Conservation (phyloP, 2,888 invertebrate species). For the Enchytraeus crypticus region DNA sequence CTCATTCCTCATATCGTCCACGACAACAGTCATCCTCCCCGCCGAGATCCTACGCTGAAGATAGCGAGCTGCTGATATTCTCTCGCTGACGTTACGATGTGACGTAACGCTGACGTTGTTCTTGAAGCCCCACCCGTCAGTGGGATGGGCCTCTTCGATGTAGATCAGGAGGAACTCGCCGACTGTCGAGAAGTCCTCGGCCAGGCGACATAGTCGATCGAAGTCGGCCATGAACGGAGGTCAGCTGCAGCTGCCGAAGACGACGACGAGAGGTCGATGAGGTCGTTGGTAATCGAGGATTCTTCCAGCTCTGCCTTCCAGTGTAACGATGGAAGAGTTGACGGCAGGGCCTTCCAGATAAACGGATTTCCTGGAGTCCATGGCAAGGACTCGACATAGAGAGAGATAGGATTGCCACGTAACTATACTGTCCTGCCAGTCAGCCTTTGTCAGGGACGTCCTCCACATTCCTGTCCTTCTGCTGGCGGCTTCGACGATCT, state of each 20-base stretch:
- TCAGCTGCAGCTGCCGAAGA: constrained; percentile 43
- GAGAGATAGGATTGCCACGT: constrained; percentile 7
- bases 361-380: constrained; percentile 15
- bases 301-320: constrained; percentile 11
- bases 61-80: constrained; percentile 30
- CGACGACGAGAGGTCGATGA: constrained; percentile 35
- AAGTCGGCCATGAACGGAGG: constrained; percentile 38
- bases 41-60: constrained; percentile 11
- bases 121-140: constrained; percentile 38
- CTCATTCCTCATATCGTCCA: constrained; percentile 33
- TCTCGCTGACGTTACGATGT: constrained; percentile 29
- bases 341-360: constrained; percentile 7
- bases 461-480: constrained; percentile 13
- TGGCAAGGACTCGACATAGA: background rate
- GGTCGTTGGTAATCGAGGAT: constrained; percentile 15
- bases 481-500: constrained; percentile 6
- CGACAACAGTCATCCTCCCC: constrained; percentile 24
- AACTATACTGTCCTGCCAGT: constrained; percentile 16
- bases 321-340: constrained; percentile 10
- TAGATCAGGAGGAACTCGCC: constrained; percentile 40
- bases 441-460: constrained; percentile 6
- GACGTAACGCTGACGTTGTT: constrained; percentile 27
- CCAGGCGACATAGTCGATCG: constrained; percentile 30
- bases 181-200: constrained; percentile 27
- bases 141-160: constrained; percentile 39